Evolutionary conservation across 2,888 invertebrate genomes (phyloP), one percentile per base, ranked within the genome.

Genomic region (Chaitophorus viminalis): DNA sequence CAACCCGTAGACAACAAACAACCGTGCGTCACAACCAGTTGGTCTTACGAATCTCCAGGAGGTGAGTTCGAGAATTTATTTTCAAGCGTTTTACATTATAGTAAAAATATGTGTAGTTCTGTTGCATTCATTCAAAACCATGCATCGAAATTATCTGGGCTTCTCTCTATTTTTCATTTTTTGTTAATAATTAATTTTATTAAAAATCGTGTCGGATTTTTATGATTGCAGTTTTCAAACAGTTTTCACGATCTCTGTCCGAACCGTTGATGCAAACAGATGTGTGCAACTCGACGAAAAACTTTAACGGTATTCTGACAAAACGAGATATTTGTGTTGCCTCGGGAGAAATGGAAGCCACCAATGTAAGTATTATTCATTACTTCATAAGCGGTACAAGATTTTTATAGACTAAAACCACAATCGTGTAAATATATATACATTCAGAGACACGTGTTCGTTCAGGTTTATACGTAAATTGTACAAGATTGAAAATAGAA

Each of bases 281-380:
- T 18, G 93, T 93, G 90, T 94, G 94, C 90, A 94, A 94, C 90
- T 93, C 93, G 17, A 93, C 93, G 21, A 93, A 93, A 90, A 93
- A 94, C 91, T 94, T 94, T 90, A 93, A 93, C 89, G 94, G 94
- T 54, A 92, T 92, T 89, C 91, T 94, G 76, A 92, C 92, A n/a
- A 91, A 92, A 74, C 92, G 93, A 89, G 93, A 93, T 90, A 93
- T 94, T 89, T 94, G 94, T 90, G 93, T 94, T 75, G 74, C 79
- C 46, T 65, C 87, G 3, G 33, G 33, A 31, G 87, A 87, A 87
- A 81, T 74, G 60, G 87, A 87, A 81, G 31, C 87, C n/a, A 81
- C 29, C 14, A 72, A 87, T 46, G 87, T 87, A 46, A 81, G 87
- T 87, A 25, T 25, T 60, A 6, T 60, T 60, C 25, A 25, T 60